These are phyloP conservation scores for Dysmachus trigonus DNA, from an alignment of 2,888 invertebrate genomes.

Conservation along the genomic window DNA sequence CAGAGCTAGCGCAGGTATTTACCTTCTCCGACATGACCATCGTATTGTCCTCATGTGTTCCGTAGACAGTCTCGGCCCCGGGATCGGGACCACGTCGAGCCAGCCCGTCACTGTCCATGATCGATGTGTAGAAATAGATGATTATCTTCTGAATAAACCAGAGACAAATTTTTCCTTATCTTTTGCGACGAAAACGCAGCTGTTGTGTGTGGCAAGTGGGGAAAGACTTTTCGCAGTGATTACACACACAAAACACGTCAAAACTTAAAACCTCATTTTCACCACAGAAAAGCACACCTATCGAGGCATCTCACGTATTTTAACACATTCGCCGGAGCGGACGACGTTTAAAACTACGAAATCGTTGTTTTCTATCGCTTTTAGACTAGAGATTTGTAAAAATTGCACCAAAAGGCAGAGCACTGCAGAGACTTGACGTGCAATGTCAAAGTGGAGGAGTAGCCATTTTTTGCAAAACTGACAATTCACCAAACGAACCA, in stretches of 20 bases:
- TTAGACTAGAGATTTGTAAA: constrained; percentile 27
- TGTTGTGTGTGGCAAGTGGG: constrained; percentile 29
- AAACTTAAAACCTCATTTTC: constrained; percentile 40
- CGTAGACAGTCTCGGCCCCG: constrained; percentile 87
- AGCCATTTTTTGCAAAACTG: constrained; percentile 27
- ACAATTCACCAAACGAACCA: neutral
- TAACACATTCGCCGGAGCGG: neutral
- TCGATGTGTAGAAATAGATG: constrained; percentile 44
- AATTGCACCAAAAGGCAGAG: constrained; percentile 31
- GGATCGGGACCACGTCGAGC: constrained; percentile 64
- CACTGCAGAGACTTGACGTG: constrained; percentile 35
- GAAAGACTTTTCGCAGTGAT: neutral
- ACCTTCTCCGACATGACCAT: constrained; percentile 97
- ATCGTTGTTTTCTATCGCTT: constrained; percentile 4
- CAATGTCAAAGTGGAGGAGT: neutral
- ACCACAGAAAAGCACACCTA: constrained; percentile 23
- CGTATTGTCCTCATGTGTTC: constrained; percentile 93
- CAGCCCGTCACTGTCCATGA: constrained; percentile 47
- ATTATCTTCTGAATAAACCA: constrained; percentile 45
- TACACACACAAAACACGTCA: constrained; percentile 36
- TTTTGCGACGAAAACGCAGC: constrained; percentile 20
- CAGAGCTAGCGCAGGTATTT: constrained; percentile 46
- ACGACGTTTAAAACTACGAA: neutral
- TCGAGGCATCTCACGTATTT: constrained; percentile 26
- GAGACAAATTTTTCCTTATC: constrained; percentile 46